Evolutionary conservation across 2,888 invertebrate species (phyloP), one percentile per base, ranked within the genome.

Genomic region (Kryphioiulus occultus): DNA sequence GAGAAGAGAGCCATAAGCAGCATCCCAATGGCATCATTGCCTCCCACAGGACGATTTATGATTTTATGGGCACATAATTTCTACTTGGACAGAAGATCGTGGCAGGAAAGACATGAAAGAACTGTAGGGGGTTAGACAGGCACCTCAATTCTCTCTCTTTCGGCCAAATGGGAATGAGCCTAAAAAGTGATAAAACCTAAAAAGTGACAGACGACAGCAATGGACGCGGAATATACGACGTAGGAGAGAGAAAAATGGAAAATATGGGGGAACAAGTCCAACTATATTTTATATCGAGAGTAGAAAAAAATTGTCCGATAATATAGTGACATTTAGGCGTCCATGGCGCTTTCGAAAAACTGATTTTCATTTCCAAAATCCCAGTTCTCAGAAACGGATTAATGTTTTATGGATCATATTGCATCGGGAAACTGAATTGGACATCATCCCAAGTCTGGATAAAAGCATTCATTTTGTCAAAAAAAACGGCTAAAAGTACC

Each of bases 41-140:
- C 85, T 85, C 85, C 85, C 44, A 44, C 85, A n/a, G 59, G 86
- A 86, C 86, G 86, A 86, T 86, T 86, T 86, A 86, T 86, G 86
- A 47, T 86, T 86, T 86, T 86, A 86, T 86, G 86, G 59, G 42
- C 86, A 47, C 47, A 86, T 86, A 35, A 85, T 39, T 85, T 85
- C 44, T 85, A 85, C 85, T 85, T 39, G 42, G 44, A 85, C 85
- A 85, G 85, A 39, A 85, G 39, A 85, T 85, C 85, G 85, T 85
- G 85, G 85, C 85, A 85, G 85, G 44, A 85, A 85, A 85, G 85
- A 44, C 85, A 85, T 85, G 85, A 85, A 85, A 39, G 85, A 44
- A 85, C 85, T 85, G 39, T 85, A 85, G 85, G 85, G 44, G 85
- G 85, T 85, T 78, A 78, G 78, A 44, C 85, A 85, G 44, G 85